A percentile compares a stretch with the other conserved stretches of the same genome.
These are phyloP conservation scores for Papilio demoleus DNA, from an alignment of 2,888 invertebrate genomes.

Conservation along the genomic window DNA sequence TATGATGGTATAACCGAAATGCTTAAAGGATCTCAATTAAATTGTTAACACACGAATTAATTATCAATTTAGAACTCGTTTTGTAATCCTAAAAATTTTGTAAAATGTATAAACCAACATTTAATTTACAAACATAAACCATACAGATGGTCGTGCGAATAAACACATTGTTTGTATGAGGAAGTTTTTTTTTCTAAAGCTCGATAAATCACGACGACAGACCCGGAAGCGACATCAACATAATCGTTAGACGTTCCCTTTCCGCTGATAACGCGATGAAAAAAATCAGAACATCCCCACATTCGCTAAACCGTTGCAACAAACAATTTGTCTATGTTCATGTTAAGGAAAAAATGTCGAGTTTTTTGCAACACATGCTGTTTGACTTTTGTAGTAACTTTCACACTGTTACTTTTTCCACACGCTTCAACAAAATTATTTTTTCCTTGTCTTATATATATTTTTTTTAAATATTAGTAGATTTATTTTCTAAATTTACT, in stretches of 20 bases:
- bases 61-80: no score
- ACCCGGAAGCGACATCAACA: conserved; percentile 63
- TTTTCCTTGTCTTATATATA: no score
- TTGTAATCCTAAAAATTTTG: no score
- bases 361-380: conserved; percentile 1
- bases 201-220: conserved; percentile 74
- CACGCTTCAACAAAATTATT: no score
- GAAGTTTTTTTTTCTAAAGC: conserved; percentile 37
- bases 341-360: background rate
- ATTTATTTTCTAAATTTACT: no score
- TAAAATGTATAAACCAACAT: background rate
- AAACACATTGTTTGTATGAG: conserved; percentile 27
- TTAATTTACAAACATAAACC: conserved; percentile 10
- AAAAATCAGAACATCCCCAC: conserved; percentile 55
- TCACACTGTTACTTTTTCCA: background rate
- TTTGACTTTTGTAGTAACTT: conserved; percentile 8
- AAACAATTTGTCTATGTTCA: conserved; percentile 33
- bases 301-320: conserved; percentile 49
- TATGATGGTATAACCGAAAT: no score
- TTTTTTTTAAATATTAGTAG: no score
- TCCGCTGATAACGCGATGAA: conserved; percentile 58
- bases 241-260: conserved; percentile 66
- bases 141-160: conserved; percentile 2
- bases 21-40: no score
- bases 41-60: no score